phyloP scores from a whole-genome alignment of 2,113 vertebrate genomes.

The Pelmatolapia mariae region DNA sequence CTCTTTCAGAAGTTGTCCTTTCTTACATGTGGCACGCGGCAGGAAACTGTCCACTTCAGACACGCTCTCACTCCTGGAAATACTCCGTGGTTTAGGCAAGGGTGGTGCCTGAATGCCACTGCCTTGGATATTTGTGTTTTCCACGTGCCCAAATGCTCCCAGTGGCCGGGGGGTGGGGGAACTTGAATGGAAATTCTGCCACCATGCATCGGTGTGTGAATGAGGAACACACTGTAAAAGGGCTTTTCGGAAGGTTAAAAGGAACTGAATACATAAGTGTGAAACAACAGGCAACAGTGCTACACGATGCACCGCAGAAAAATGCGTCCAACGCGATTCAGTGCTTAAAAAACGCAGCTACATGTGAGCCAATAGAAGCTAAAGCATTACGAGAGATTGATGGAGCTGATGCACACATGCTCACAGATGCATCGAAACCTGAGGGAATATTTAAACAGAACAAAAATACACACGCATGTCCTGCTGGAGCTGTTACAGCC shows the following conservation, averaged over 20 bases:
- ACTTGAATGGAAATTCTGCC: neutral
- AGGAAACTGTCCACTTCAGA: neutral
- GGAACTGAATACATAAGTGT: neutral
- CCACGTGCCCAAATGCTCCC: neutral
- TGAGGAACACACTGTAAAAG: neutral
- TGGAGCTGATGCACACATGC: neutral
- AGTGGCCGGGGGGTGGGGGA: neutral
- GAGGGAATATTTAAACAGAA: neutral
- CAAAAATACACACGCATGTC: neutral
- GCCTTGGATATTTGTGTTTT: neutral
- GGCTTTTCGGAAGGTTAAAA: neutral
- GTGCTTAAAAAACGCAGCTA: neutral
- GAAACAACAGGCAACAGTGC: neutral
- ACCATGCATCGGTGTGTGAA: neutral
- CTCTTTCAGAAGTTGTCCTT: neutral
- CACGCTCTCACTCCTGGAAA: neutral
- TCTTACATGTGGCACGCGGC: neutral
- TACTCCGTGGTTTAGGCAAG: neutral
- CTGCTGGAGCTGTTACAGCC: constrained; percentile 14
- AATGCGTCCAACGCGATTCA: rapidly evolving
- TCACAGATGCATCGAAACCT: neutral
- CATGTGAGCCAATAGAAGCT: neutral
- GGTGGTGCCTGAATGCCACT: neutral
- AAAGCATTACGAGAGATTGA: neutral
- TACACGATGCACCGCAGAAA: neutral